A percentile compares a stretch with the other conserved stretches of the same genome.
These are phyloP conservation scores for Cyanistes caeruleus DNA, from an alignment of 2,113 vertebrate genomes.

Conservation along the genomic window DNA sequence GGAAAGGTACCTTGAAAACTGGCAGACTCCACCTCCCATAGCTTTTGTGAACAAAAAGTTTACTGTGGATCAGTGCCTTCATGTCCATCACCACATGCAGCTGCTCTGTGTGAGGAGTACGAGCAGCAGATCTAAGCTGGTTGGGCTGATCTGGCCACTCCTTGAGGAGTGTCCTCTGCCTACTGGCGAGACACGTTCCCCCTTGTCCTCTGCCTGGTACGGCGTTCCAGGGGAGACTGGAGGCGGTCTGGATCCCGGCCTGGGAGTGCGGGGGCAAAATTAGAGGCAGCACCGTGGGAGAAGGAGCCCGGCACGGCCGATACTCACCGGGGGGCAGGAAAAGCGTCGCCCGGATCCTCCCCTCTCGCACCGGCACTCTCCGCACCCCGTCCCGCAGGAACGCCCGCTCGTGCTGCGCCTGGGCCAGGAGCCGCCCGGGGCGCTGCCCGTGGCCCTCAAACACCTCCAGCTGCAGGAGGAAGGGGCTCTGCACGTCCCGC, in stretches of 20 bases:
- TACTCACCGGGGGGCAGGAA: slow-evolving; percentile 70
- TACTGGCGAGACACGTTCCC: not conserved
- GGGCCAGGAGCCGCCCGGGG: slow-evolving; percentile 6
- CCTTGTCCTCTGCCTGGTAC: not conserved
- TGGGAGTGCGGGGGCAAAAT: not conserved
- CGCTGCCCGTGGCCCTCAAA: not conserved
- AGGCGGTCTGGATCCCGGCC: not conserved
- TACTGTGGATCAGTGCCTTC: not conserved
- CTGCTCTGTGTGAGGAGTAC: fast-evolving
- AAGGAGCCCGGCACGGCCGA: not conserved
- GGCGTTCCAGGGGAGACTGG: no score
- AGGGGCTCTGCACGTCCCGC: not conserved
- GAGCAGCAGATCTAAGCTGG: not conserved
- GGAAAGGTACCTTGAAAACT: not conserved
- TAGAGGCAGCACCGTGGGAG: fast-evolving
- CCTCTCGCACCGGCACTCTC: not conserved
- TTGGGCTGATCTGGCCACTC: not conserved
- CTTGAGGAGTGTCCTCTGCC: not conserved
- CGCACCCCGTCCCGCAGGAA: slow-evolving; percentile 68
- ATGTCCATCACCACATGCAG: no score
- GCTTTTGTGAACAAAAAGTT: not conserved
- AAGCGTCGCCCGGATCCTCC: slow-evolving; percentile 57
- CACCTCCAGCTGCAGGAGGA: not conserved
- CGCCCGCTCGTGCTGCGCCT: slow-evolving; percentile 34
- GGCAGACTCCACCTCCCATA: not conserved